phyloP scores from a whole-genome alignment of 2,888 invertebrate species.

The Drosophila fungiperda region DNA sequence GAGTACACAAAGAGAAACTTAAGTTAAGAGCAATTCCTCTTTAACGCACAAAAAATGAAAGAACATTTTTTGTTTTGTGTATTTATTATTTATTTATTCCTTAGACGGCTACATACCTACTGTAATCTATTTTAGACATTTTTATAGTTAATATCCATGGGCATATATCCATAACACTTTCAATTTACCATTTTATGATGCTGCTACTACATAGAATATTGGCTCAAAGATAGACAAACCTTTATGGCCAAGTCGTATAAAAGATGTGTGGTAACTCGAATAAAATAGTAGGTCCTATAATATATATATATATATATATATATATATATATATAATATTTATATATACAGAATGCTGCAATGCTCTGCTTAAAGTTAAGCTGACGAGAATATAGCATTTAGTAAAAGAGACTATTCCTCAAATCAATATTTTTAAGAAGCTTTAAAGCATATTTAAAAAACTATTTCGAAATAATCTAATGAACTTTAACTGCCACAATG shows the following conservation, averaged over 20 bases:
- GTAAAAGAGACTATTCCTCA: background rate
- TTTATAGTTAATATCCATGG: conserved; percentile 17
- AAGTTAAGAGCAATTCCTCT: background rate
- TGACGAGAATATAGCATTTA: conserved; percentile 7
- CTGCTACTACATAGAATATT: conserved; percentile 21
- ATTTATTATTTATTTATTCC: conserved; percentile 1
- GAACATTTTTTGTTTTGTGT: background rate
- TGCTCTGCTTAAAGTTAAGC: conserved; percentile 45
- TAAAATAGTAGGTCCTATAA: conserved; percentile 37
- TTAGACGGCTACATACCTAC: background rate
- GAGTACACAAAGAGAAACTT: background rate
- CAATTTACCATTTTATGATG: conserved; percentile 41
- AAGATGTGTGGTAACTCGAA: conserved; percentile 31
- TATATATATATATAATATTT: conserved; percentile 1
- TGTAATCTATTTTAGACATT: conserved; percentile 13
- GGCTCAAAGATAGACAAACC: conserved; percentile 33
- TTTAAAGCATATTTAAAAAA: background rate
- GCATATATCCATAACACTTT: conserved; percentile 25
- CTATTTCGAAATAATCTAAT: background rate
- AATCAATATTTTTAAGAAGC: background rate
- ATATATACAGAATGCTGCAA: conserved; percentile 1
- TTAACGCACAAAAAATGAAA: background rate
- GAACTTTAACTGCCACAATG: background rate
- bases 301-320: background rate
- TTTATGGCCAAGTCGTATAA: conserved; percentile 43